Base-by-base conservation (phyloP, 2,113 vertebrate species). In the Dendrocopos noguchii region DNA sequence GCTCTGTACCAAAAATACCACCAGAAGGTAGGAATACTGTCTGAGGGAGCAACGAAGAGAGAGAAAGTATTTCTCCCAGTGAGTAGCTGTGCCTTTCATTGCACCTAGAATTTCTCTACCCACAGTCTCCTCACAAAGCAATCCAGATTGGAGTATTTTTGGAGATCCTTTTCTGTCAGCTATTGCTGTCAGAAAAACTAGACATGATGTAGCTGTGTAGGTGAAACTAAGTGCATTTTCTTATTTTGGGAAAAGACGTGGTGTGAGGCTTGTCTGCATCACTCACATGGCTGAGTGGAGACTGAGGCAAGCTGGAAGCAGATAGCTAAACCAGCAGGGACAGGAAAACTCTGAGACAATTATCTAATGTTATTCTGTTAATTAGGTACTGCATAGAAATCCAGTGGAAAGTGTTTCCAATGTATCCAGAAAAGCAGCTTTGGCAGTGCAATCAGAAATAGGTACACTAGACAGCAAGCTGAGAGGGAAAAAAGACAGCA, bases 211-310 rank as follows among this genome's bases (percentile, higher is more conserved):
- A 90, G 64, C 39, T 2, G 7, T 44, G 72, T 56, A 83, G 80
- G 68, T 75, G 65, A 92, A 91, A 80, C 6, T 13, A 66, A 56
- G 52, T 22, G 12, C 19, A 1, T 28, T 44, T 78, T 70, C 93
- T 53, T n/a, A 90, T 91, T 93, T 94, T 76, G 76, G 60, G 70
- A 94, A 68, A 44, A 61, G 22, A n/a, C 47, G 65, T 14, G 46
- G 34, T 80, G 29, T 50, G 56, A 78, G 71, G 71, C 65, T 84
- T 66, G 77, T 77, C 85, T 91, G 64, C 42, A 82, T 56, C 68
- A 93, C 61, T 93, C 44, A 71, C 9, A n/a, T 3, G 33, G 88
- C 65, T 55, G 63, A 94, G 52, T 25, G 4, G 46, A 94, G 74
- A 87, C 53, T 52, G 39, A 93, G 67, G 57, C 25, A 91, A 93